Percentiles rank a stretch among this genome's conserved stretches.
Evolutionary conservation across 2,113 vertebrate species (phyloP).

Genomic region (Baryphthengus martii): DNA sequence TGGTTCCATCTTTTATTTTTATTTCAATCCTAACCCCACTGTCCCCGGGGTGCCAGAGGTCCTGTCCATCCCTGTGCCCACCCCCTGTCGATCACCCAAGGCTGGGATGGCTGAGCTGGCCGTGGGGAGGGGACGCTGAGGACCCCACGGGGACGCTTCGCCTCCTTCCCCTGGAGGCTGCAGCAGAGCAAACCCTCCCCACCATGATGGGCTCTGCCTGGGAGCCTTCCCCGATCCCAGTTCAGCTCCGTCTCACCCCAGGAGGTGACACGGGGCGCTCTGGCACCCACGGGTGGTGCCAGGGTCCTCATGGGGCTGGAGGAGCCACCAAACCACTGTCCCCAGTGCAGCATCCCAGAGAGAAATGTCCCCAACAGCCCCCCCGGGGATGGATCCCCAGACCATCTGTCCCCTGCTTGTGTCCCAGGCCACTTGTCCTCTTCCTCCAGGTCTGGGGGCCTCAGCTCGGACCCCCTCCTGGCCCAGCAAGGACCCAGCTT

Average conservation of each 20-base stretch:
- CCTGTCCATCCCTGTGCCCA: background rate
- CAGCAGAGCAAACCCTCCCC: background rate
- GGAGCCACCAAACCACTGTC: background rate
- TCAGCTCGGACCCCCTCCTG: background rate
- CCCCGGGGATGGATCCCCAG: rapidly evolving
- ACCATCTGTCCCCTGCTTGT: rapidly evolving
- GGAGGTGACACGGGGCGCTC: background rate
- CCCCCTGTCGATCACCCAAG: background rate
- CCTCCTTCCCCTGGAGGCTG: background rate
- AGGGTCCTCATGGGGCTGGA: background rate
- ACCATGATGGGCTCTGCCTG: rapidly evolving
- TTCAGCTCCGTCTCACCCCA: rapidly evolving
- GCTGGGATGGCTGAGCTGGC: background rate
- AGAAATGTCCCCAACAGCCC: background rate
- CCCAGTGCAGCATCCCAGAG: background rate
- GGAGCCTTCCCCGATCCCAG: background rate
- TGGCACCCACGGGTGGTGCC: background rate
- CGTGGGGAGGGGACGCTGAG: rapidly evolving
- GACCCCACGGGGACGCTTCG: background rate
- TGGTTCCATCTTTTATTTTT: rapidly evolving
- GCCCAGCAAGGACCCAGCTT: background rate
- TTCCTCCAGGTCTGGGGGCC: background rate
- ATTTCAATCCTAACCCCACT: background rate
- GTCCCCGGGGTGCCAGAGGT: background rate
- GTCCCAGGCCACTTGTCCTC: background rate